A percentile compares a stretch with the other conserved stretches of the same genome.
Conservation (phyloP, 2,888 invertebrate genomes). For the Hyppa rectilinea region DNA sequence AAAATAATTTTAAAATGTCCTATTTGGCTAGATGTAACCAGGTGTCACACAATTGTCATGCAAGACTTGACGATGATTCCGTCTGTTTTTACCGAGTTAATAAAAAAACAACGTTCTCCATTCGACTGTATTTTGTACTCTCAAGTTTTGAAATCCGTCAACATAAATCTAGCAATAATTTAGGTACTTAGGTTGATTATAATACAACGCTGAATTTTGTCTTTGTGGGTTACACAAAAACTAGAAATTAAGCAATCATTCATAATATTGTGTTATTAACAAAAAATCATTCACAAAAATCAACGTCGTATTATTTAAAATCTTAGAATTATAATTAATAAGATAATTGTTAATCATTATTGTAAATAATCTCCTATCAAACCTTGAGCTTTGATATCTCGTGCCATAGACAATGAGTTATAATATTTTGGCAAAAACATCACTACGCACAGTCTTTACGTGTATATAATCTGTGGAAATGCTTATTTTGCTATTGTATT, state of each 20-base stretch:
- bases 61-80: conserved; percentile 70
- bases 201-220: conserved; percentile 33
- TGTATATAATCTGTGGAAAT: conserved; percentile 74
- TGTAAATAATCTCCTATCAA: conserved; percentile 83
- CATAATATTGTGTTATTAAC: neutral
- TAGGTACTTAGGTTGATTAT: conserved; percentile 41
- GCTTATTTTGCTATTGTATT: conserved; percentile 83
- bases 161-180: conserved; percentile 50
- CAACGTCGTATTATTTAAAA: conserved; percentile 59
- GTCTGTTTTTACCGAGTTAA: conserved; percentile 69
- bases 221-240: neutral
- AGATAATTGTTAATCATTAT: conserved; percentile 67
- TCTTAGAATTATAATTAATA: conserved; percentile 53
- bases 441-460: conserved; percentile 71
- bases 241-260: conserved; percentile 5
- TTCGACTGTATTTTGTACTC: conserved; percentile 75
- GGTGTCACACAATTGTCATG: conserved; percentile 32
- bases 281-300: conserved; percentile 12
- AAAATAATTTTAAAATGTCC: conserved; percentile 19
- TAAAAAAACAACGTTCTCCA: neutral
- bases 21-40: conserved; percentile 9
- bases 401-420: conserved; percentile 84
- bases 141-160: conserved; percentile 72
- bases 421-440: conserved; percentile 72
- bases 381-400: conserved; percentile 80